A percentile compares a stretch with the other conserved stretches of the same genome.
These are phyloP conservation scores for Enteromius unitaeniatus DNA, from an alignment of 2,797 vertebrate species.

Conservation along the genomic window DNA sequence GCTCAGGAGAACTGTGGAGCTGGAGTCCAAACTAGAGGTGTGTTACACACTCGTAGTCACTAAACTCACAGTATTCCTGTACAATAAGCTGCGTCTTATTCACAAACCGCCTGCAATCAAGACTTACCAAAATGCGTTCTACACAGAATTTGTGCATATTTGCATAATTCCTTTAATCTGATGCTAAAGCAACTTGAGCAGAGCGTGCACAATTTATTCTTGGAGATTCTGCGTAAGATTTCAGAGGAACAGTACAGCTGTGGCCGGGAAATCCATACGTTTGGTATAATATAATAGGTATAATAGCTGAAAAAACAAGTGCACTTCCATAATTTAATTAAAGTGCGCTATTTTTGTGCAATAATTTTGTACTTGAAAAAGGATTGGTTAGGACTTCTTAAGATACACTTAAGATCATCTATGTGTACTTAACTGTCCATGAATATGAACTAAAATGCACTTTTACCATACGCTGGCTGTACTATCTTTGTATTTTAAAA, in stretches of 20 bases:
- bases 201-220: neutral
- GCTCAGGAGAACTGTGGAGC: constrained; percentile 93
- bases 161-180: constrained; percentile 11
- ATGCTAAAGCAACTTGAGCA: neutral
- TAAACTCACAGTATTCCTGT: neutral
- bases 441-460: too few relatives aligned
- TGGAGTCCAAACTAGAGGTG: constrained; percentile 95
- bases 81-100: neutral
- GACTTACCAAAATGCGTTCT: neutral
- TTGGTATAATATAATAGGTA: constrained; percentile 15
- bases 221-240: too few relatives aligned
- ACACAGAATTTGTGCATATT: neutral
- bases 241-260: too few relatives aligned
- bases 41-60: neutral
- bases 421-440: too few relatives aligned
- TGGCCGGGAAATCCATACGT: neutral
- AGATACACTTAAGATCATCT: too few relatives aligned
- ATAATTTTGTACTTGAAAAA: too few relatives aligned
- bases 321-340: too few relatives aligned
- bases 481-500: too few relatives aligned
- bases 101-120: neutral
- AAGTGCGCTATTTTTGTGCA: too few relatives aligned
- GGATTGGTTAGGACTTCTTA: too few relatives aligned
- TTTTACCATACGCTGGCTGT: too few relatives aligned
- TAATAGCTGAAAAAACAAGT: too few relatives aligned